phyloP scores from a whole-genome alignment of 1,140 invertebrate species.

The Listronotus oregonensis region DNA sequence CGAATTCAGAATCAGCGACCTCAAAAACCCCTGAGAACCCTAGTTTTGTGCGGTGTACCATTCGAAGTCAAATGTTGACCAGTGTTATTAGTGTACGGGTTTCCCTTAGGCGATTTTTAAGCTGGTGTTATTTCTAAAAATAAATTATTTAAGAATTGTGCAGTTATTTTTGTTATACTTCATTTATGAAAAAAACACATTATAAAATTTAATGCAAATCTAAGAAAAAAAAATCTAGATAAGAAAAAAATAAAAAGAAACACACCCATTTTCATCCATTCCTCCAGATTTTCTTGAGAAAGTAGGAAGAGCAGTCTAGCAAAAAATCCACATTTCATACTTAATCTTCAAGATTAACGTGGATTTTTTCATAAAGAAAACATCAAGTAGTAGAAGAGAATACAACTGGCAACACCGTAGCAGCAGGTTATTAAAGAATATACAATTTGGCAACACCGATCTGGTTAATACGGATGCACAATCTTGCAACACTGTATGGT shows the following conservation, averaged over 20 bases:
- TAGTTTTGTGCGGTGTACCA: too few relatives aligned
- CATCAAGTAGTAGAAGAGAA: slow-evolving; percentile 28
- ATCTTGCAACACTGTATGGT: slow-evolving; percentile 10
- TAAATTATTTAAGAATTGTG: too few relatives aligned
- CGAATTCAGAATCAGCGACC: too few relatives aligned
- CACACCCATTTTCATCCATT: slow-evolving; percentile 37
- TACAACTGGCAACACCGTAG: slow-evolving; percentile 21
- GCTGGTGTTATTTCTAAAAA: too few relatives aligned
- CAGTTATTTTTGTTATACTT: too few relatives aligned
- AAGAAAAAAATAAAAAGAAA: slow-evolving; percentile 9
- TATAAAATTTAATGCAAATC: too few relatives aligned
- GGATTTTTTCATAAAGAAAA: slow-evolving; percentile 27
- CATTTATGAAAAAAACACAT: too few relatives aligned
- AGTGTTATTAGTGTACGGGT: too few relatives aligned
- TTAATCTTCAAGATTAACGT: slow-evolving; percentile 29
- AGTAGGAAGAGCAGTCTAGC: slow-evolving; percentile 31
- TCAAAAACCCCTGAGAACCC: too few relatives aligned
- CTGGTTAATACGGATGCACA: slow-evolving; percentile 14
- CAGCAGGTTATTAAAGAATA: slow-evolving; percentile 15
- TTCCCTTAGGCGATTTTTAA: too few relatives aligned
- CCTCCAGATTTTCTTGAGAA: slow-evolving; percentile 32
- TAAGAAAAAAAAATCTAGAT: slow-evolving; percentile 3
- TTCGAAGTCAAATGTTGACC: too few relatives aligned
- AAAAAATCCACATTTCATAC: slow-evolving; percentile 36
- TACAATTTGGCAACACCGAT: slow-evolving; percentile 23